Percentiles rank a stretch among this genome's conserved stretches.
Conservation (phyloP, 2,113 vertebrate genomes). For the Cebus imitator region DNA sequence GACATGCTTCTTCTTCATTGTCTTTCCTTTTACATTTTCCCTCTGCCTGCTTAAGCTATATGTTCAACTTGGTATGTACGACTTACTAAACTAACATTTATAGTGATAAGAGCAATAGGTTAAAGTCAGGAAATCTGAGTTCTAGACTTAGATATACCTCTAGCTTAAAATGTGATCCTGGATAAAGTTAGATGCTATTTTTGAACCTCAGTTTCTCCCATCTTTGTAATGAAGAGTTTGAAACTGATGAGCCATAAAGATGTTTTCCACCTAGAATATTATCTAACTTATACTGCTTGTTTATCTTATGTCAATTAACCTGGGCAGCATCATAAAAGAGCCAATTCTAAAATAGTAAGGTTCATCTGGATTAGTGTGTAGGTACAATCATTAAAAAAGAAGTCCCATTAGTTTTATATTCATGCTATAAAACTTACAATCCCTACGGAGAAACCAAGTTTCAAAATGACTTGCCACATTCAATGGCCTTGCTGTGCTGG, state of each 20-base stretch:
- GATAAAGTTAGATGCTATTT: not conserved
- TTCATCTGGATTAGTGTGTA: not conserved
- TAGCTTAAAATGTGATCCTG: not conserved
- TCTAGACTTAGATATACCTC: not conserved
- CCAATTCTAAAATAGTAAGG: not conserved
- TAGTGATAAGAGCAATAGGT: not conserved
- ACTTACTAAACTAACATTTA: not conserved
- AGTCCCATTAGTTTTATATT: slow-evolving; percentile 22
- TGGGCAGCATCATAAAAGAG: not conserved
- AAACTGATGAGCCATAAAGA: not conserved
- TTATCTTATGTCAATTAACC: not conserved
- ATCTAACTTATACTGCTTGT: not conserved
- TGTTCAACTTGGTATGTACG: not conserved
- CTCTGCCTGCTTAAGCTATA: not conserved
- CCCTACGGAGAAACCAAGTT: not conserved
- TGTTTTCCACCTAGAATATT: not conserved
- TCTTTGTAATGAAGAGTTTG: not conserved
- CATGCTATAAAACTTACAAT: not conserved
- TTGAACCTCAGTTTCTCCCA: not conserved
- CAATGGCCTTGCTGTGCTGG: not conserved
- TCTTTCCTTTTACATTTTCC: not conserved
- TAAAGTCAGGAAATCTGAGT: not conserved
- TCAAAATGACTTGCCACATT: not conserved
- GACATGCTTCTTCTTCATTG: not conserved
- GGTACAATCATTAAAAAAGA: not conserved